phyloP scores from a whole-genome alignment of 2,113 vertebrate species.

The Gambusia holbrooki region DNA sequence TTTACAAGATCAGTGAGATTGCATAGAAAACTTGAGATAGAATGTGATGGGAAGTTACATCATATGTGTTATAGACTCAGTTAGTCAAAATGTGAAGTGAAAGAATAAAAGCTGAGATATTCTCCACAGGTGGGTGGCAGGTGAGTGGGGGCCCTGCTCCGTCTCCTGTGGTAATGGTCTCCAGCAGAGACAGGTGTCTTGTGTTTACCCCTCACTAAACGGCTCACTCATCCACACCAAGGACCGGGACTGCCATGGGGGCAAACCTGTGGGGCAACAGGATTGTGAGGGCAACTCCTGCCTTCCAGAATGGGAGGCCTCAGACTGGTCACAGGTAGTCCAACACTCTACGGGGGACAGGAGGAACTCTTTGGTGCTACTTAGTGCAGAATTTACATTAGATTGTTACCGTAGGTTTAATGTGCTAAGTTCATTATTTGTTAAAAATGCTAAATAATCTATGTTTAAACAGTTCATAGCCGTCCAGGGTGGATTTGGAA shows the following conservation, averaged over 20 bases:
- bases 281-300: constrained; percentile 92
- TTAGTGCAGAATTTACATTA: no score
- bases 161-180: constrained; percentile 89
- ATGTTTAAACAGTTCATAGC: no score
- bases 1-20: no score
- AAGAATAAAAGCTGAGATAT: constrained; percentile 5
- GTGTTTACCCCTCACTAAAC: constrained; percentile 90
- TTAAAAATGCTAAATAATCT: no score
- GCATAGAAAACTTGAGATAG: no score
- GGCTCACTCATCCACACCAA: constrained; percentile 87
- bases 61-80: no score
- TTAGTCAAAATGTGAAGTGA: no score
- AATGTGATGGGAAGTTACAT: no score
- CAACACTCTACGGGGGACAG: background rate
- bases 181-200: constrained; percentile 89
- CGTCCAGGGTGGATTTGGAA: no score
- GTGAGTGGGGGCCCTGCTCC: constrained; percentile 90
- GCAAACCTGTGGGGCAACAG: constrained; percentile 84
- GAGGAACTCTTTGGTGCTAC: no score
- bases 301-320: constrained; percentile 92
- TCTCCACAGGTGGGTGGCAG: constrained; percentile 87
- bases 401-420: no score
- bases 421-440: no score
- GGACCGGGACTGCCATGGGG: constrained; percentile 86
- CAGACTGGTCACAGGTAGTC: constrained; percentile 93